Percentiles rank a stretch among this genome's conserved stretches.
Conservation (phyloP, 2,888 invertebrate species). For the Dioctria linearis region DNA sequence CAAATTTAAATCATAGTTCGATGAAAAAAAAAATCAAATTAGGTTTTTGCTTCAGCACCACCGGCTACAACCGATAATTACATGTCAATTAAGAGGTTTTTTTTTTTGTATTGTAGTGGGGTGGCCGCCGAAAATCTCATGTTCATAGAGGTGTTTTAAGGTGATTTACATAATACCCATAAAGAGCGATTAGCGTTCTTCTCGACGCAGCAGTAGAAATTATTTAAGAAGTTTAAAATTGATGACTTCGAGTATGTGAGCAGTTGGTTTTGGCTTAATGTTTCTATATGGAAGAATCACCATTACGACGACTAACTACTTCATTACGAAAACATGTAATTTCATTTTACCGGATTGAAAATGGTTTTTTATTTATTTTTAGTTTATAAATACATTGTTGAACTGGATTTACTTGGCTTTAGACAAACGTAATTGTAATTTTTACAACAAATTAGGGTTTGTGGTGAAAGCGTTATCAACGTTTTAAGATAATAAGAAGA, state of each 20-base stretch:
- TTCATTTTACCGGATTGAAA: neutral
- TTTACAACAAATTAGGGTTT: too few species aligned
- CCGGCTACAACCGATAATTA: slow-evolving; percentile 56
- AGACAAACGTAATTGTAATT: too few species aligned
- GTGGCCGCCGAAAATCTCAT: slow-evolving; percentile 44
- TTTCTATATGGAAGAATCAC: slow-evolving; percentile 14
- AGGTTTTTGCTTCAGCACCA: slow-evolving; percentile 55
- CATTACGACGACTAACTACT: slow-evolving; percentile 36
- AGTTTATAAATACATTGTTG: too few species aligned
- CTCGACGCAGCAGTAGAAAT: slow-evolving; percentile 13
- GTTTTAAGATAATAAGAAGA: too few species aligned
- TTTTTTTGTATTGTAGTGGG: slow-evolving; percentile 18
- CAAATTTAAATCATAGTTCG: slow-evolving; percentile 43
- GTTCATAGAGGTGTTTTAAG: slow-evolving; percentile 56
- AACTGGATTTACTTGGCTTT: too few species aligned
- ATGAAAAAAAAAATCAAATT: slow-evolving; percentile 54
- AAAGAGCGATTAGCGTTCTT: slow-evolving; percentile 48
- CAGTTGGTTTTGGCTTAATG: slow-evolving; percentile 17
- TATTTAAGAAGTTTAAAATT: slow-evolving; percentile 42
- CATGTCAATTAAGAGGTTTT: slow-evolving; percentile 58
- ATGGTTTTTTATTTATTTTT: neutral
- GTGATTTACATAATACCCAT: slow-evolving; percentile 56
- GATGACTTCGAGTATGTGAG: slow-evolving; percentile 16
- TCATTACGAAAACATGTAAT: slow-evolving; percentile 44
- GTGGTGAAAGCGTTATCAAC: too few species aligned